Conservation (phyloP, 2,113 vertebrate genomes). For the Cephalopholis sonnerati region DNA sequence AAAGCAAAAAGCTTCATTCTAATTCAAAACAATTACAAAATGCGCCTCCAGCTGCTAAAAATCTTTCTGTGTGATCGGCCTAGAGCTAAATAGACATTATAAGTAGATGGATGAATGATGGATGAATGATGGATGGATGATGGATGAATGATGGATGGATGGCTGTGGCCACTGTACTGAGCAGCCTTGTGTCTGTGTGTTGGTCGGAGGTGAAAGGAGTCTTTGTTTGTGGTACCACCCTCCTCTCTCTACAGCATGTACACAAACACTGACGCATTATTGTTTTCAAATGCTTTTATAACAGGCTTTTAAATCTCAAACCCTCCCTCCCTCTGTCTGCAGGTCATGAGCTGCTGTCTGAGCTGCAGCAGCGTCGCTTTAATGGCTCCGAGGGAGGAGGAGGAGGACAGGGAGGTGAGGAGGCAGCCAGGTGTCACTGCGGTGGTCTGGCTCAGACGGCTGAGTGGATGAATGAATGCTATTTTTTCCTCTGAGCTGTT, state of each 20-base stretch:
- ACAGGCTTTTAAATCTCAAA: background rate
- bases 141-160: conserved; percentile 6
- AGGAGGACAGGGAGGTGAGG: conserved; percentile 73
- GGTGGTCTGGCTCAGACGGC: background rate
- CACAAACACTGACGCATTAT: conserved; percentile 49
- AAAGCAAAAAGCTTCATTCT: too few species aligned
- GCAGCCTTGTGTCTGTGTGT: conserved; percentile 6
- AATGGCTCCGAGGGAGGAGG: conserved; percentile 93
- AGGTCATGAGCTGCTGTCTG: conserved; percentile 97
- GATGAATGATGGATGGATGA: too few species aligned
- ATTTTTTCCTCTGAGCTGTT: background rate
- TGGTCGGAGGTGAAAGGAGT: conserved; percentile 56
- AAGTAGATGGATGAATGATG: background rate
- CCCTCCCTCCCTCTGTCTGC: conserved; percentile 14
- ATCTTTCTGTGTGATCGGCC: conserved; percentile 7
- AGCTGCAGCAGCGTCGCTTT: conserved; percentile 96
- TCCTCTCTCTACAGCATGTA: conserved; percentile 55
- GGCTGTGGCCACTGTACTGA: conserved; percentile 25
- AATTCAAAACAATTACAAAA: too few species aligned
- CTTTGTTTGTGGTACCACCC: conserved; percentile 72
- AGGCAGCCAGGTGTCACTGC: conserved; percentile 28
- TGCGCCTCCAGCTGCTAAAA: background rate
- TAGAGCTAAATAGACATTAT: conserved; percentile 1
- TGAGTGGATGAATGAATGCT: background rate
- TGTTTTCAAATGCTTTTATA: conserved; percentile 43